Conservation (phyloP, 1,140 invertebrate genomes). For the Pseudomyrmex flavicornis region DNA sequence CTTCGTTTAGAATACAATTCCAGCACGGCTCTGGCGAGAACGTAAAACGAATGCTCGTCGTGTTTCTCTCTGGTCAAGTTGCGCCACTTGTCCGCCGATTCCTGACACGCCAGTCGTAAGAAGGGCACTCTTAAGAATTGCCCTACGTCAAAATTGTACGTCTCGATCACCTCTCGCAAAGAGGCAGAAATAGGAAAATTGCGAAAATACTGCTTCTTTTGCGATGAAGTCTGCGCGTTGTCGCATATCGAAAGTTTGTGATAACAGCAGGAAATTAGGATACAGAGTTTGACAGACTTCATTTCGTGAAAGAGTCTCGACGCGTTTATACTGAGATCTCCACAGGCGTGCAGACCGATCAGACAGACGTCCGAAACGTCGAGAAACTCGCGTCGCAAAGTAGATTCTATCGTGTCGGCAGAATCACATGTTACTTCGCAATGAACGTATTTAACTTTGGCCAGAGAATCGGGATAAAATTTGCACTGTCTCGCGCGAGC, state of each 20-base stretch:
- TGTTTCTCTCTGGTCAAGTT: constrained; percentile 82
- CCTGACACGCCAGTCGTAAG: constrained; percentile 88
- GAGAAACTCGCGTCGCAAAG: constrained; percentile 82
- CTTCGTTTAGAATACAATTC: constrained; percentile 86
- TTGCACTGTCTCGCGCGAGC: constrained; percentile 88
- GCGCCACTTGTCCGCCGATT: constrained; percentile 83
- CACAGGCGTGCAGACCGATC: constrained; percentile 93
- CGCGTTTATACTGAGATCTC: constrained; percentile 91
- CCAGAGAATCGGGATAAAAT: constrained; percentile 84
- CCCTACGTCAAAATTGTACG: constrained; percentile 73
- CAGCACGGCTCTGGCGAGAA: constrained; percentile 87
- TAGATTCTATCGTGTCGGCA: constrained; percentile 81
- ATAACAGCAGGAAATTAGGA: constrained; percentile 94
- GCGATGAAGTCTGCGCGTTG: constrained; percentile 39
- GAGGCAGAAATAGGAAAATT: constrained; percentile 88
- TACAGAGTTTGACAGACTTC: constrained; percentile 86
- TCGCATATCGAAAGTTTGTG: constrained; percentile 88
- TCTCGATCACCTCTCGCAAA: constrained; percentile 80
- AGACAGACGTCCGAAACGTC: constrained; percentile 84
- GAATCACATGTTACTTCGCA: constrained; percentile 86
- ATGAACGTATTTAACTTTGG: constrained; percentile 86
- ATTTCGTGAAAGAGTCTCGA: constrained; percentile 90
- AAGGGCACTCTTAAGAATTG: constrained; percentile 87
- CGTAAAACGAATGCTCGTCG: constrained; percentile 85
- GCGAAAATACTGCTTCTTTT: constrained; percentile 82